Evolutionary conservation across 2,113 vertebrate genomes (phyloP).

Genomic region (Lophura nycthemera): DNA sequence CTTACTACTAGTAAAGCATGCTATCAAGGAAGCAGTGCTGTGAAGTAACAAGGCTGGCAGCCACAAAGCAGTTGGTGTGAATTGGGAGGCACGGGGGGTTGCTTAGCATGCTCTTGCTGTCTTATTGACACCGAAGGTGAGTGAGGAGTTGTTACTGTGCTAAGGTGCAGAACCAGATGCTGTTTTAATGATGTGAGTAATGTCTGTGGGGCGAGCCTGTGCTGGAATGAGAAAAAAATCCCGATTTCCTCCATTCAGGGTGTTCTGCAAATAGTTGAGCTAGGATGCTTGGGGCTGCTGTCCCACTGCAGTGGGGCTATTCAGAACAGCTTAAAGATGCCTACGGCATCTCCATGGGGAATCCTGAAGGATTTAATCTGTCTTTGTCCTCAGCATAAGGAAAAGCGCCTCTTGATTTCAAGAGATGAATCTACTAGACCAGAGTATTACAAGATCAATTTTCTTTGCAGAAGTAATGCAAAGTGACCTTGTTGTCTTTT

Average conservation of each 20-base stretch:
- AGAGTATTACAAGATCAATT: background rate
- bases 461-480: background rate
- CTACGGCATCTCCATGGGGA: background rate
- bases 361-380: background rate
- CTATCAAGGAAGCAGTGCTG: background rate
- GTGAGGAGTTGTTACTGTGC: rapidly evolving
- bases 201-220: background rate
- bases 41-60: background rate
- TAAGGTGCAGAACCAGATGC: background rate
- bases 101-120: background rate
- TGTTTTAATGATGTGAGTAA: background rate
- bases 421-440: background rate
- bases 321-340: background rate
- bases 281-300: background rate
- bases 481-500: background rate
- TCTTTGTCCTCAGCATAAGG: background rate
- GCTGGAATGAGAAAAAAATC: background rate
- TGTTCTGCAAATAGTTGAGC: background rate
- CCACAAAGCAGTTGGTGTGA: background rate
- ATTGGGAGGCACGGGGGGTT: background rate
- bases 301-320: rapidly evolving
- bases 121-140: rapidly evolving
- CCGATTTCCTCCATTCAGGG: background rate
- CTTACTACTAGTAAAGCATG: background rate
- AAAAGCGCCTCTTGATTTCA: background rate